Percentiles rank a stretch among this genome's conserved stretches.
Conservation (phyloP, 2,113 vertebrate species). For the Erpornis zantholeuca region DNA sequence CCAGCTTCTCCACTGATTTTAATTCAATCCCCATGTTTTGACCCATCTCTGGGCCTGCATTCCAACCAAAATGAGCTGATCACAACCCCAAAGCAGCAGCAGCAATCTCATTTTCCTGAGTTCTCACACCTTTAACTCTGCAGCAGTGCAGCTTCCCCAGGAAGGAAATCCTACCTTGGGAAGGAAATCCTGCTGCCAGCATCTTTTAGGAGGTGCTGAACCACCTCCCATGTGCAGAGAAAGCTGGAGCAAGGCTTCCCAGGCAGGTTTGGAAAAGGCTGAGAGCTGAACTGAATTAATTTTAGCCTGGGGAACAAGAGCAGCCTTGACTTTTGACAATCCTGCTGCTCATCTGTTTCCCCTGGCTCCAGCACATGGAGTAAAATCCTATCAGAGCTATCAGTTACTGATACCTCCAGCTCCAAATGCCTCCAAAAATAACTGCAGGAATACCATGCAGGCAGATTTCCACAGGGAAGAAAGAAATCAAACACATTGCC, state of each 20-base stretch:
- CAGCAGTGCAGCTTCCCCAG: neutral
- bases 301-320: neutral
- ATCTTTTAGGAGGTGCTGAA: neutral
- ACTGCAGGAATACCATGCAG: neutral
- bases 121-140: neutral
- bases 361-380: neutral
- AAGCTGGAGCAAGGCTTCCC: neutral
- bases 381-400: neutral
- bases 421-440: slow-evolving; percentile 42
- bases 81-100: neutral
- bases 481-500: slow-evolving; percentile 17
- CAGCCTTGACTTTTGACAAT: neutral
- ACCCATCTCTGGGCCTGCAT: too few relatives aligned
- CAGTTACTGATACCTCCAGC: neutral
- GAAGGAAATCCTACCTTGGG: neutral
- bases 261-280: neutral
- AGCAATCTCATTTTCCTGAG: neutral
- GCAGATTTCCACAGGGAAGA: neutral
- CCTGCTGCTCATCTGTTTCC: neutral
- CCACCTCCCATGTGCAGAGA: neutral
- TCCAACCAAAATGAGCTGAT: neutral
- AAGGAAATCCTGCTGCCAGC: neutral
- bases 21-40: too few relatives aligned
- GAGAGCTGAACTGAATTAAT: neutral
- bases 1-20: too few relatives aligned